phyloP scores from a whole-genome alignment of 2,888 invertebrate genomes.

The Leucophenga maculata region DNA sequence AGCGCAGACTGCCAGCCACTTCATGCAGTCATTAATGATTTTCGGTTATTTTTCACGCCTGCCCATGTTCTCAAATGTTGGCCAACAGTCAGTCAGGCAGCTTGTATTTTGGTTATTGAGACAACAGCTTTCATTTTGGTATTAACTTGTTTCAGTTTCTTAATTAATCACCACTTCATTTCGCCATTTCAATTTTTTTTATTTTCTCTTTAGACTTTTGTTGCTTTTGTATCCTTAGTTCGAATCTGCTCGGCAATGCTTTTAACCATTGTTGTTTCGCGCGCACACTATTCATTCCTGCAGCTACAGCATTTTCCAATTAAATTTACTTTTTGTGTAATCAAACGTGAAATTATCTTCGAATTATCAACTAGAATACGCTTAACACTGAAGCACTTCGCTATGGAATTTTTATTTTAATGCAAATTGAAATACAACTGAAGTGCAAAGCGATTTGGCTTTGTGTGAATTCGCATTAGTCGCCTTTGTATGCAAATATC shows the following conservation, averaged over 20 bases:
- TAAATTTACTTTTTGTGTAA: constrained; percentile 48
- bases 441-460: not conserved
- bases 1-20: too few relatives aligned
- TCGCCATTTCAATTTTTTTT: too few relatives aligned
- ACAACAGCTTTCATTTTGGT: not conserved
- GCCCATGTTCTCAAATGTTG: not conserved
- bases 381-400: not conserved
- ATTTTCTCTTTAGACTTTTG: too few relatives aligned
- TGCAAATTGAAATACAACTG: too few relatives aligned
- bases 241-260: not conserved
- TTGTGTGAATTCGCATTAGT: not conserved
- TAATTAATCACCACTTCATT: constrained; percentile 11
- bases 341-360: constrained; percentile 53
- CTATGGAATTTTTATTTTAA: not conserved
- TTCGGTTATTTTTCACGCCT: constrained; percentile 3
- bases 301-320: constrained; percentile 58
- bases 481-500: not conserved
- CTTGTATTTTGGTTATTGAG: not conserved
- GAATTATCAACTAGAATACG: constrained; percentile 31
- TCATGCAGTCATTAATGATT: not conserved
- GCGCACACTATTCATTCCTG: not conserved
- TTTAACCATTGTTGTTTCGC: not conserved
- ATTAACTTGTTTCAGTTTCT: constrained; percentile 12
- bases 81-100: not conserved
- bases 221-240: too few relatives aligned